phyloP scores from a whole-genome alignment of 2,888 invertebrate genomes.

The Acleris cristana region DNA sequence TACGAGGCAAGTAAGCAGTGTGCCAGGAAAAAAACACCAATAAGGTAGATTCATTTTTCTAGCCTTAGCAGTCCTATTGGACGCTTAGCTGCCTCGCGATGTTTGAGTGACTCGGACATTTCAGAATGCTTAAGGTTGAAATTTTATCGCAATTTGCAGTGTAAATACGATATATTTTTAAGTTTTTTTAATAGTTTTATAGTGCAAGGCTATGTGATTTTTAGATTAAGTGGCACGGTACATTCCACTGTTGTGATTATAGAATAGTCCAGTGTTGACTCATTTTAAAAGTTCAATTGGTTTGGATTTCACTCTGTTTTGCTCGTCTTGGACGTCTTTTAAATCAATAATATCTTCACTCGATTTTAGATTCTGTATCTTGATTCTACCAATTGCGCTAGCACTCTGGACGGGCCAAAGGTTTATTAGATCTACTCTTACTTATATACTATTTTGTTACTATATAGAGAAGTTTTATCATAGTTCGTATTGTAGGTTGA shows the following conservation, averaged over 20 bases:
- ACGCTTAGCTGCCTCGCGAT: too few relatives aligned
- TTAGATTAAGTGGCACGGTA: conserved; percentile 73
- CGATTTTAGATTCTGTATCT: conserved; percentile 29
- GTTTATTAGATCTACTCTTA: conserved; percentile 35
- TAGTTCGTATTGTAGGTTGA: conserved; percentile 53
- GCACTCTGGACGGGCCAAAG: conserved; percentile 29
- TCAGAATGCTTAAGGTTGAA: too few relatives aligned
- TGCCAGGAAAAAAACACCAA: too few relatives aligned
- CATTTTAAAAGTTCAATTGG: conserved; percentile 52
- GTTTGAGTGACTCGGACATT: too few relatives aligned
- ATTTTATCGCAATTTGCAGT: too few relatives aligned
- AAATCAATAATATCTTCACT: conserved; percentile 24
- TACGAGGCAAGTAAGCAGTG: too few relatives aligned
- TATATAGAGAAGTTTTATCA: conserved; percentile 40
- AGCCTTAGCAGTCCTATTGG: too few relatives aligned
- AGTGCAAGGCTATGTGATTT: conserved; percentile 76
- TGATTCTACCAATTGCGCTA: conserved; percentile 23
- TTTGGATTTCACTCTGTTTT: conserved; percentile 43
- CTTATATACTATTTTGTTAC: conserved; percentile 33
- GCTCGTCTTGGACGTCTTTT: conserved; percentile 6
- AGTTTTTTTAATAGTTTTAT: conserved; percentile 51
- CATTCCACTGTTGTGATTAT: conserved; percentile 81
- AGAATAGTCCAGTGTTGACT: conserved; percentile 54
- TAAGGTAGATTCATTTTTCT: too few relatives aligned
- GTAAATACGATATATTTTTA: conserved; percentile 40